A percentile compares a stretch with the other conserved stretches of the same genome.
These are phyloP conservation scores for Grammomys surdaster DNA, from an alignment of 2,113 vertebrate species.

Conservation along the genomic window DNA sequence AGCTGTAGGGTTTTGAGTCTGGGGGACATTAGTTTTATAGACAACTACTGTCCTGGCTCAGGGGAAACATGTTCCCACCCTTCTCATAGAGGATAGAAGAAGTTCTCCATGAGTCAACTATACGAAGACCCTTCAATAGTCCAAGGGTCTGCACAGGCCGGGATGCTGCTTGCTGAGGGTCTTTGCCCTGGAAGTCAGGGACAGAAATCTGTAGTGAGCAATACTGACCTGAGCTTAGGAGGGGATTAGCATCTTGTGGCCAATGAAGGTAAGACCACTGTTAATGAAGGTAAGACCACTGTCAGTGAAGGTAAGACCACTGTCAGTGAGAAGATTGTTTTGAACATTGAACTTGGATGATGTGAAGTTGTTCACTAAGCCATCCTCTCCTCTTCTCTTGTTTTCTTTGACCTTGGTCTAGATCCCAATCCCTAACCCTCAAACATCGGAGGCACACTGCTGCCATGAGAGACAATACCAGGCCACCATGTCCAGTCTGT, in stretches of 20 bases:
- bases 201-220: neutral
- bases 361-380: neutral
- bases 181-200: neutral
- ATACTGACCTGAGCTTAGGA: neutral
- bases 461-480: neutral
- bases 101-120: too few species aligned
- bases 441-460: neutral
- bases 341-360: neutral
- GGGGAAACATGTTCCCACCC: neutral
- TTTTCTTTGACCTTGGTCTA: neutral
- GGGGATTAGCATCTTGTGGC: too few species aligned
- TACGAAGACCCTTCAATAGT: accelerated
- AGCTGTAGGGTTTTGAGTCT: neutral
- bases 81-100: neutral
- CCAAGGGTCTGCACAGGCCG: accelerated
- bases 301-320: accelerated
- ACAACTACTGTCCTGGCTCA: neutral
- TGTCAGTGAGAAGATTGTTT: neutral
- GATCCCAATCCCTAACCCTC: too few species aligned
- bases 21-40: neutral
- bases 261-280: too few species aligned
- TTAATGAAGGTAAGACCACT: too few species aligned
- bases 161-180: neutral
- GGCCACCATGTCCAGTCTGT: neutral
- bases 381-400: neutral